These are phyloP conservation scores for Pocillopora verrucosa DNA, from an alignment of 64 coral and sea anemone species.

Conservation along the genomic window DNA sequence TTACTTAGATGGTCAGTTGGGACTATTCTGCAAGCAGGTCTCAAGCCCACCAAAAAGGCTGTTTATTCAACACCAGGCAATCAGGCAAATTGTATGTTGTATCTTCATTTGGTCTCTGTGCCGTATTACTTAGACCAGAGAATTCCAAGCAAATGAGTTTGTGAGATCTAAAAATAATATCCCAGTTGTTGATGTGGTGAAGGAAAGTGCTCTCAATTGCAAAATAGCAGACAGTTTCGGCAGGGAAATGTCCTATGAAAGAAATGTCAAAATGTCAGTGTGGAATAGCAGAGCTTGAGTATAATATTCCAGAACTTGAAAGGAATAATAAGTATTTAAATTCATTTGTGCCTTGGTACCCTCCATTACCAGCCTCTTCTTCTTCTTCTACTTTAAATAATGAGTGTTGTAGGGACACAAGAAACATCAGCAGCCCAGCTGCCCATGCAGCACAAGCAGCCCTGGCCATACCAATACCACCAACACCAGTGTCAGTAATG, in stretches of 20 bases:
- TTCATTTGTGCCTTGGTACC: background rate
- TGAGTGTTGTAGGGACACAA: no score
- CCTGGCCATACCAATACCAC: no score
- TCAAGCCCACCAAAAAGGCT: background rate
- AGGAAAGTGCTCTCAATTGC: background rate
- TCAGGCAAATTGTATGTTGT: background rate
- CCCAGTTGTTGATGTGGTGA: background rate
- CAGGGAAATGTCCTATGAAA: constrained; percentile 14
- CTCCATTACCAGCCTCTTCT: background rate
- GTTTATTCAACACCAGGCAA: background rate
- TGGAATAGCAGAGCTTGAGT: background rate
- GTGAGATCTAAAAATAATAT: constrained; percentile 4
- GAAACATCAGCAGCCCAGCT: no score
- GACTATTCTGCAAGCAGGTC: background rate
- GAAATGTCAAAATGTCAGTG: background rate
- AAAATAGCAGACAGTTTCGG: background rate
- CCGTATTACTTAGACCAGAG: constrained; percentile 29
- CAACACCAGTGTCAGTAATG: no score
- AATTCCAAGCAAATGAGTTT: background rate
- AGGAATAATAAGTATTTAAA: background rate
- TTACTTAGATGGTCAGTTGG: no score
- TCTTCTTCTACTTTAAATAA: no score
- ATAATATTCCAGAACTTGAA: background rate
- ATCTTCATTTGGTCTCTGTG: constrained; percentile 47
- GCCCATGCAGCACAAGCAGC: no score